phyloP scores from a whole-genome alignment of 2,888 invertebrate species.

The Lasioglossum oenotherae region DNA sequence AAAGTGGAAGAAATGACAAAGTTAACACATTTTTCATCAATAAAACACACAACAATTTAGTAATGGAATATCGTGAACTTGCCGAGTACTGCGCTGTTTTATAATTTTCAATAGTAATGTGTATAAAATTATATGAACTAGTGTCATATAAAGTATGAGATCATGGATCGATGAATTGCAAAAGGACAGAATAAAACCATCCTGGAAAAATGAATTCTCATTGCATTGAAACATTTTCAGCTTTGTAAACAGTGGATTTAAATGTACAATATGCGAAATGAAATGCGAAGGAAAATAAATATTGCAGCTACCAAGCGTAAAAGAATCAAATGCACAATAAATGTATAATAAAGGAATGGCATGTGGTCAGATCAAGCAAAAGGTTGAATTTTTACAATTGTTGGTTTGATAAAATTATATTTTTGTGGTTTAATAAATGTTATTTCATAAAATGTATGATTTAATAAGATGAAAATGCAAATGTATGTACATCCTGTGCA shows the following conservation, averaged over 20 bases:
- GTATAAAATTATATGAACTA: background rate
- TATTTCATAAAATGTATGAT: background rate
- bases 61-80: background rate
- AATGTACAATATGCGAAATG: too few relatives aligned
- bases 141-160: background rate
- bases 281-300: too few relatives aligned
- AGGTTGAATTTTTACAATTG: too few relatives aligned
- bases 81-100: background rate
- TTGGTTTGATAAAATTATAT: background rate
- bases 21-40: background rate
- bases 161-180: too few relatives aligned
- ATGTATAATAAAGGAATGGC: too few relatives aligned
- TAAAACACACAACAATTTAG: background rate
- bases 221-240: too few relatives aligned
- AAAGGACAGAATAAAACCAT: background rate
- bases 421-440: background rate
- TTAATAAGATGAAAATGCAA: background rate
- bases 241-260: too few relatives aligned
- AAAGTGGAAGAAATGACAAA: background rate
- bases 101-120: background rate
- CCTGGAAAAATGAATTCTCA: background rate
- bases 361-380: too few relatives aligned
- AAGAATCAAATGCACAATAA: too few relatives aligned
- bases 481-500: background rate
- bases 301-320: too few relatives aligned